Evolutionary conservation across 2,113 vertebrate species (phyloP).

Genomic region (Leucoraja erinaceus): DNA sequence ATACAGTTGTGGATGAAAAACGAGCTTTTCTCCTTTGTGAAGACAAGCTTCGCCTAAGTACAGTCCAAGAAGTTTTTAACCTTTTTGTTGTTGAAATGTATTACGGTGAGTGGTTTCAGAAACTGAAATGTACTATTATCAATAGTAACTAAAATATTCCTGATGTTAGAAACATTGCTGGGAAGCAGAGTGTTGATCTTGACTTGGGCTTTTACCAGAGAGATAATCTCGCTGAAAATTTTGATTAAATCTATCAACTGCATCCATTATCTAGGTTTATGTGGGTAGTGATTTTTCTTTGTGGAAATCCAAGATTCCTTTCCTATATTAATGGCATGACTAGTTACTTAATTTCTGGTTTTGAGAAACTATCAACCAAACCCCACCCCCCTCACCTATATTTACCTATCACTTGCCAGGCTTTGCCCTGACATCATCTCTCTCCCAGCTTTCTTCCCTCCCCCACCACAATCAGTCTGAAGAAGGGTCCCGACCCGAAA

Average conservation of each 20-base stretch:
- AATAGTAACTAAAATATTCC: background rate
- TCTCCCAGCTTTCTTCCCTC: too few relatives aligned
- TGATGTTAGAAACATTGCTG: background rate
- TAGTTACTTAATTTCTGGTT: background rate
- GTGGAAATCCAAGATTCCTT: background rate
- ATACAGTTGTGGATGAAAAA: conserved; percentile 66
- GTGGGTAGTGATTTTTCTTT: background rate
- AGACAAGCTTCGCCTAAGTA: conserved; percentile 69
- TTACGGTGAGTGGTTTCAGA: conserved; percentile 62
- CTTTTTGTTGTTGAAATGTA: conserved; percentile 81
- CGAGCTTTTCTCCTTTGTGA: conserved; percentile 75
- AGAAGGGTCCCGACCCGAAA: too few relatives aligned
- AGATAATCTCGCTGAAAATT: background rate
- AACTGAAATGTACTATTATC: background rate
- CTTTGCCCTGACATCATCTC: too few relatives aligned
- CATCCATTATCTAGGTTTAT: background rate
- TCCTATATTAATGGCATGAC: background rate
- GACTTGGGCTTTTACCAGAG: background rate
- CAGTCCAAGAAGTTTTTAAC: conserved; percentile 74
- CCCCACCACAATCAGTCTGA: too few relatives aligned
- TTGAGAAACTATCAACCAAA: too few relatives aligned
- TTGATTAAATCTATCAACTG: background rate
- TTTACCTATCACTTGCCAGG: too few relatives aligned
- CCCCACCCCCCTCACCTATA: too few relatives aligned
- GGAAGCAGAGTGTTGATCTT: background rate